phyloP scores from a whole-genome alignment of 2,113 vertebrate species.

The Rattus norvegicus region GRCr8 NC_086027.1:94016001-94016500 shows the following conservation, averaged over 20 bases:
- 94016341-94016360: background rate
- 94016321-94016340: background rate
- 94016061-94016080: background rate
- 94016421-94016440: background rate
- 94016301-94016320: background rate
- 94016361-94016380: background rate
- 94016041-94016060: background rate
- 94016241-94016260: accelerated
- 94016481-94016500: background rate
- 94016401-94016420: background rate
- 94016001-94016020: background rate
- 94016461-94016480: accelerated
- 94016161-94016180: background rate
- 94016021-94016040: background rate
- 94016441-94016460: accelerated
- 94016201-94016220: too few species aligned
- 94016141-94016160: background rate
- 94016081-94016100: background rate
- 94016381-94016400: background rate
- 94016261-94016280: accelerated
- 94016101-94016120: background rate
- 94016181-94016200: background rate
- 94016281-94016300: background rate
- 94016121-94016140: background rate
- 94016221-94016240: background rate